A percentile compares a stretch with the other conserved stretches of the same genome.
Evolutionary conservation across 64 coral and sea anemone species (phyloP).

Genomic region (Acropora tenuis): DNA sequence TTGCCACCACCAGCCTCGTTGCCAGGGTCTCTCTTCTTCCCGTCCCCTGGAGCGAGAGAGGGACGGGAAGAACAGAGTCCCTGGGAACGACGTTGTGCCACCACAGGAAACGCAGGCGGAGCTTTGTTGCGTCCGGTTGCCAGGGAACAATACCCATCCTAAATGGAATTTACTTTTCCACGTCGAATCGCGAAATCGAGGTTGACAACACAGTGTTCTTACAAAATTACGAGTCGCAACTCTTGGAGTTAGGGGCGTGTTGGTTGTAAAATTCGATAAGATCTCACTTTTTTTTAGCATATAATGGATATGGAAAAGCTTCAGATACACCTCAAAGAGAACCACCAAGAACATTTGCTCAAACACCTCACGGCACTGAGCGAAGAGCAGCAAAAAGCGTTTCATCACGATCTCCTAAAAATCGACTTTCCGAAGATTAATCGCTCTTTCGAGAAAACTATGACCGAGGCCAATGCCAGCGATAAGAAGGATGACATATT

Average conservation of each 20-base stretch:
- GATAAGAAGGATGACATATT: constrained; percentile 95
- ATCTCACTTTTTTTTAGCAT: background rate
- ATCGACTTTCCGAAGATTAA: constrained; percentile 84
- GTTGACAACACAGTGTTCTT: no score
- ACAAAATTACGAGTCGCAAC: no score
- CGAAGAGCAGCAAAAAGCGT: constrained; percentile 42
- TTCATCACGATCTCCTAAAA: constrained; percentile 65
- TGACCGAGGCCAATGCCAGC: constrained; percentile 41
- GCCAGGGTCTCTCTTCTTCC: no score
- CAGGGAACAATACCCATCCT: no score
- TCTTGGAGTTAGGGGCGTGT: background rate
- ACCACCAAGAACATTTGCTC: constrained; percentile 76
- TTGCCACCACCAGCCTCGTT: no score
- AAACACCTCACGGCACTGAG: constrained; percentile 43
- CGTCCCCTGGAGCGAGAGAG: no score
- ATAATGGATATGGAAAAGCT: constrained; percentile 81
- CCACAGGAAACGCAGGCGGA: no score
- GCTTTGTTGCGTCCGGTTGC: no score
- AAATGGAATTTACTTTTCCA: background rate
- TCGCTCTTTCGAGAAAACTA: constrained; percentile 66
- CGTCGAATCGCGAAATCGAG: background rate
- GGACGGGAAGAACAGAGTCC: no score
- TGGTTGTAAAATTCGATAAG: background rate
- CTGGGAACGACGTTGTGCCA: no score
- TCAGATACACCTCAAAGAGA: constrained; percentile 69